These are phyloP conservation scores for Caenorhabditis macrosperma DNA, from an alignment of 2,888 invertebrate species.

Conservation along the genomic window DNA sequence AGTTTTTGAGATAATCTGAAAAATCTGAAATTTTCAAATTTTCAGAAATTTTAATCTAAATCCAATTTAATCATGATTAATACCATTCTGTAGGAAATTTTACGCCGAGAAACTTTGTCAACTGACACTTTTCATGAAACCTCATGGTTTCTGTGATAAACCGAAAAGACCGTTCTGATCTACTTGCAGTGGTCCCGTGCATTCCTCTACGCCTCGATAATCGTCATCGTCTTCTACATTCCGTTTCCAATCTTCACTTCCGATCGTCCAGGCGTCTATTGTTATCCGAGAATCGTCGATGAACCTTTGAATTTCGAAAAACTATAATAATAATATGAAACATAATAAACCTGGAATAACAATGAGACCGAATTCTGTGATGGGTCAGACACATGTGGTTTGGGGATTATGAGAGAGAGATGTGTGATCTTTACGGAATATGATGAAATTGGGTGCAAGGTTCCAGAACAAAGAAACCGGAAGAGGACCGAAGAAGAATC, in stretches of 20 bases:
- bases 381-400: too few species aligned
- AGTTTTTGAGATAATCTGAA: neutral
- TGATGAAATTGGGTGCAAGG: neutral
- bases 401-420: too few species aligned
- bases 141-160: neutral
- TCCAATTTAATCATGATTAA: neutral
- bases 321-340: too few species aligned
- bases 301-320: too few species aligned
- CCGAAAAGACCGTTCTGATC: neutral
- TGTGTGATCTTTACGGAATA: neutral
- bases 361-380: neutral
- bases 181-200: constrained; percentile 41
- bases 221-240: constrained; percentile 33
- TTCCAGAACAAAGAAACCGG: too few species aligned
- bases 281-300: too few species aligned
- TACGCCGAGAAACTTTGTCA: neutral
- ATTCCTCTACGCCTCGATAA: constrained; percentile 30
- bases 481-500: too few species aligned
- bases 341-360: too few species aligned
- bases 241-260: constrained; percentile 40
- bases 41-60: neutral
- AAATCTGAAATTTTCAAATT: constrained; percentile 10
- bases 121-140: neutral
- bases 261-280: neutral
- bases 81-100: neutral